These are phyloP conservation scores for Okapia johnstoni DNA, from an alignment of 2,113 vertebrate species.

Conservation along the genomic window DNA sequence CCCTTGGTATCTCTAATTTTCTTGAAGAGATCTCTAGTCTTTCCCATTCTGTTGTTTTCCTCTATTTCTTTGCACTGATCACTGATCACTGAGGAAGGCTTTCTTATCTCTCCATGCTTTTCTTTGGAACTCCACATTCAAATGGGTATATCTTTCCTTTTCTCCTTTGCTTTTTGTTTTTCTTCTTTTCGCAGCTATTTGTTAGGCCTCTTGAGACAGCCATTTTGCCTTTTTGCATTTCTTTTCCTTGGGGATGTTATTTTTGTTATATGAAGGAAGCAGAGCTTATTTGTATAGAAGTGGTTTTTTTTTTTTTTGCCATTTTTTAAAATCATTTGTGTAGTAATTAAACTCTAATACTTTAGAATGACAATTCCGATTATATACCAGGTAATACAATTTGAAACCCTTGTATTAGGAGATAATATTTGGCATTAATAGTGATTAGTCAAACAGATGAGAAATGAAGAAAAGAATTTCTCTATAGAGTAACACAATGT, in stretches of 20 bases:
- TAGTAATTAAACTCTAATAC: neutral
- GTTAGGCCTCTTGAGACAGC: neutral
- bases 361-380: neutral
- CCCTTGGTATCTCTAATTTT: neutral
- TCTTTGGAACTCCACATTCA: neutral
- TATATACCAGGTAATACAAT: neutral
- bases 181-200: neutral
- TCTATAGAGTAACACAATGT: neutral
- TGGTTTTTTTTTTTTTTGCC: neutral
- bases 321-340: neutral
- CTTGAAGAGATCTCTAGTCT: neutral
- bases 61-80: neutral
- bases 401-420: neutral
- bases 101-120: neutral
- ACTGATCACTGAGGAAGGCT: neutral
- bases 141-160: neutral
- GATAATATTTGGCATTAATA: neutral
- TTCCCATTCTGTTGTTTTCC: neutral
- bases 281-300: neutral
- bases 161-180: neutral
- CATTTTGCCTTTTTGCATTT: neutral
- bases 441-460: neutral
- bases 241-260: neutral
- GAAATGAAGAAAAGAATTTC: neutral
- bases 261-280: neutral